phyloP scores from a whole-genome alignment of 2,797 vertebrate species.

The Prunella strophiata region DNA sequence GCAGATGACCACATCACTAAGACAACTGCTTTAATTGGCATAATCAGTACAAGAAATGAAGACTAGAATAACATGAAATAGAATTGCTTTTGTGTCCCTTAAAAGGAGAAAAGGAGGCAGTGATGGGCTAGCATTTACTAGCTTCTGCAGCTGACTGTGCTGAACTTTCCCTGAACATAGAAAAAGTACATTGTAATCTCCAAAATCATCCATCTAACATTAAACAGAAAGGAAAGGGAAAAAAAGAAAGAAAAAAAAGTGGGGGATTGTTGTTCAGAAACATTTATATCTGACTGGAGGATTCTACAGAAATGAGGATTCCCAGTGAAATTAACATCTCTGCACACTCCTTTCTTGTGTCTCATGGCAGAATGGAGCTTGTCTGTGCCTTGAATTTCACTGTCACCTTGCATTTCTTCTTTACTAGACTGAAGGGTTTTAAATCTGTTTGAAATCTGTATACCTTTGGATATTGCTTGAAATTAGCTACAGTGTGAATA shows the following conservation, averaged over 20 bases:
- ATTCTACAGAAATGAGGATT: background rate
- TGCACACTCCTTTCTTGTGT: background rate
- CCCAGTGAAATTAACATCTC: background rate
- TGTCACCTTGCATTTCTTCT: background rate
- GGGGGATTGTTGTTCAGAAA: background rate
- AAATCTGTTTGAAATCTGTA: slow-evolving; percentile 9
- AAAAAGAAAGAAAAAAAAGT: no score
- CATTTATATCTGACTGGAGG: background rate
- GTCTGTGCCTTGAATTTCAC: background rate
- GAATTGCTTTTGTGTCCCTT: background rate
- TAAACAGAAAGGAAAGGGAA: background rate
- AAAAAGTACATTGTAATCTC: background rate
- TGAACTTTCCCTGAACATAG: background rate
- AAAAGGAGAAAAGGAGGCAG: background rate
- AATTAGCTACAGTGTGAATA: background rate
- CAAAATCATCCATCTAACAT: background rate
- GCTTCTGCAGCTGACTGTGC: background rate
- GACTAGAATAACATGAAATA: background rate
- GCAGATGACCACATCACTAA: background rate
- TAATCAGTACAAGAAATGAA: slow-evolving; percentile 29
- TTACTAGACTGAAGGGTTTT: background rate
- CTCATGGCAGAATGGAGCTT: background rate
- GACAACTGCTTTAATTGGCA: background rate
- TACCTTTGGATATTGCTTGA: background rate
- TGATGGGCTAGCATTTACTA: background rate